phyloP scores from a whole-genome alignment of 64 coral and sea anemone genomes.

The Exaiptasia diaphana region DNA sequence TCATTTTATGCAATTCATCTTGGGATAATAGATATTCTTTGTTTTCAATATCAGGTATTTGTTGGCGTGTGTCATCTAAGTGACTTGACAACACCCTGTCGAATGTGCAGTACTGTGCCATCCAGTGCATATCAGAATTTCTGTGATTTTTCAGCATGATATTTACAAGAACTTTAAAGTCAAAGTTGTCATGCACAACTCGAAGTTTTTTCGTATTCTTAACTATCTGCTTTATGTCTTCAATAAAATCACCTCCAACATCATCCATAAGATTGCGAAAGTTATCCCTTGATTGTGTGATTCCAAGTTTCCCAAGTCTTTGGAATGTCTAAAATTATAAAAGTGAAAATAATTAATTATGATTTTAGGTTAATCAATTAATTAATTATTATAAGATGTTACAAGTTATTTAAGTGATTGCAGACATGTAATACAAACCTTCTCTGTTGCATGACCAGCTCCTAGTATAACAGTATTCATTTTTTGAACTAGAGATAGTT shows the following conservation, averaged over 20 bases:
- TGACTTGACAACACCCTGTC: conserved; percentile 25
- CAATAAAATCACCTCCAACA: conserved; percentile 38
- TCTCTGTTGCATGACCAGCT: conserved; percentile 20
- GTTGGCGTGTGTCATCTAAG: conserved; percentile 52
- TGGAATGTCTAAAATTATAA: conserved; percentile 15
- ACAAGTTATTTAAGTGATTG: not conserved
- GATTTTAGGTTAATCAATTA: not conserved
- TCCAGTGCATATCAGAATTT: conserved; percentile 67
- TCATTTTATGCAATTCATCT: too few species aligned
- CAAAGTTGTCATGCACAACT: conserved; percentile 47
- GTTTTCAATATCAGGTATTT: too few species aligned
- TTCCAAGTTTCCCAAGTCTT: conserved; percentile 14
- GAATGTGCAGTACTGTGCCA: conserved; percentile 54
- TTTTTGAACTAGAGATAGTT: conserved; percentile 17
- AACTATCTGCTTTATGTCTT: conserved; percentile 14
- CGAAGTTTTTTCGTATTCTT: conserved; percentile 9
- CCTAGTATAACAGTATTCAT: conserved; percentile 2
- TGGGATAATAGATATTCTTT: too few species aligned
- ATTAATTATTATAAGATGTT: not conserved
- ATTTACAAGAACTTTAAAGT: conserved; percentile 54
- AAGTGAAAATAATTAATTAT: not conserved
- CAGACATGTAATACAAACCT: not conserved
- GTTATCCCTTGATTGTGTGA: conserved; percentile 21
- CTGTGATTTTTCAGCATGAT: conserved; percentile 49
- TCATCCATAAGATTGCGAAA: conserved; percentile 50